Evolutionary conservation across 2,888 invertebrate genomes (phyloP).

Genomic region (Zeuzera pyrina): DNA sequence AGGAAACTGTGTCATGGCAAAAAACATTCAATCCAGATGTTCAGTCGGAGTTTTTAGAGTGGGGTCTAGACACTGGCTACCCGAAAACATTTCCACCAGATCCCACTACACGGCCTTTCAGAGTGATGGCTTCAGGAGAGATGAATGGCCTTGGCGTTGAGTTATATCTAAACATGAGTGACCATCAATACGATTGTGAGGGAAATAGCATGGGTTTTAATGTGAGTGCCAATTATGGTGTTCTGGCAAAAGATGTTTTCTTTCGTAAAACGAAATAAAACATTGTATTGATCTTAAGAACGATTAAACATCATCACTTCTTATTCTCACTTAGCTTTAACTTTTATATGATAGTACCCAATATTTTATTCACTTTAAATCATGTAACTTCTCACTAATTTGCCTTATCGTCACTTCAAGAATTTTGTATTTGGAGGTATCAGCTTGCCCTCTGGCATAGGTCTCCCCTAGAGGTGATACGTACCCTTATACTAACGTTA

Average conservation of each 20-base stretch:
- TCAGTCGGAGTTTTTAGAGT: constrained; percentile 26
- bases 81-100: constrained; percentile 49
- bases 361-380: too few species aligned
- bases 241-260: neutral
- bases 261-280: neutral
- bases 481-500: too few species aligned
- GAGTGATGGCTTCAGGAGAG: constrained; percentile 58
- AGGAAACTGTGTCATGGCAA: constrained; percentile 48
- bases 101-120: constrained; percentile 35
- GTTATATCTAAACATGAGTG: constrained; percentile 51
- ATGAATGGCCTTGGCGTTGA: constrained; percentile 53
- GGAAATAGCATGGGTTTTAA: constrained; percentile 59
- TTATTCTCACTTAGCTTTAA: too few species aligned
- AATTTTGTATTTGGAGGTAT: too few species aligned
- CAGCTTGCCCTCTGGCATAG: too few species aligned
- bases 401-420: too few species aligned
- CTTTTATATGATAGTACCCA: too few species aligned
- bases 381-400: too few species aligned
- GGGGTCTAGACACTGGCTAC: constrained; percentile 54
- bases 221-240: constrained; percentile 26
- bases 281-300: too few species aligned
- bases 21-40: constrained; percentile 31
- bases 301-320: too few species aligned
- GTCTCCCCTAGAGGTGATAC: too few species aligned
- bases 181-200: constrained; percentile 56